Conservation (phyloP, 2,888 invertebrate species). For the Zygogramma bicolorata region DNA sequence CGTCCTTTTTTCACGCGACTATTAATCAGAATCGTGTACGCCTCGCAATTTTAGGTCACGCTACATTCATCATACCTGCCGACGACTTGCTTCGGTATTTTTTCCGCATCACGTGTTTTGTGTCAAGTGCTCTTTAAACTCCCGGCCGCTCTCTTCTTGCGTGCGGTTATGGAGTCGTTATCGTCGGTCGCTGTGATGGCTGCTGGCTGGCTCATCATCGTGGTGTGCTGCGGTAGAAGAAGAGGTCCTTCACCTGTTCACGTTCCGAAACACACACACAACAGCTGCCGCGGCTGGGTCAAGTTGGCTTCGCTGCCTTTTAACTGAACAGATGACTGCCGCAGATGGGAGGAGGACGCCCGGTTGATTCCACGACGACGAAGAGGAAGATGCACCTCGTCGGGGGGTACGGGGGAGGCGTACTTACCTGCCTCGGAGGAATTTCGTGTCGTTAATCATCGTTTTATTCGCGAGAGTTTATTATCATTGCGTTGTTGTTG, state of each 20-base stretch:
- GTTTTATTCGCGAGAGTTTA: constrained; percentile 1
- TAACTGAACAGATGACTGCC: constrained; percentile 32
- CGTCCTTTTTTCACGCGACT: not conserved
- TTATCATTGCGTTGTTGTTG: not conserved
- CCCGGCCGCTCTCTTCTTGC: not conserved
- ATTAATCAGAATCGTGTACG: not conserved
- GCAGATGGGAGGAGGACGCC: constrained; percentile 15
- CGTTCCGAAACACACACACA: not conserved
- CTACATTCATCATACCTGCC: not conserved
- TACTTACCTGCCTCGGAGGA: not conserved
- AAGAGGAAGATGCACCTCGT: not conserved
- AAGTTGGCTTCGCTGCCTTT: constrained; percentile 34
- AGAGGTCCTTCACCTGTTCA: constrained; percentile 11
- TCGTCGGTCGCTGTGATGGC: not conserved
- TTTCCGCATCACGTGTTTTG: constrained; percentile 6
- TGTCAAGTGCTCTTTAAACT: constrained; percentile 12
- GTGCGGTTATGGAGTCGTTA: constrained; percentile 1
- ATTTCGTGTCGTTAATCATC: not conserved
- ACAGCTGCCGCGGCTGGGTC: constrained; percentile 26
- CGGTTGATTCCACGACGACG: not conserved
- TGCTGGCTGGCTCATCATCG: not conserved
- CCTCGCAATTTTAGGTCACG: not conserved
- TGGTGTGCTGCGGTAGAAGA: not conserved
- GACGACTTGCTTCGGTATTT: not conserved
- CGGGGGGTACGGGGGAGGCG: not conserved